Evolutionary conservation across 2,113 vertebrate species (phyloP).

Genomic region (Hemiscyllium ocellatum): DNA sequence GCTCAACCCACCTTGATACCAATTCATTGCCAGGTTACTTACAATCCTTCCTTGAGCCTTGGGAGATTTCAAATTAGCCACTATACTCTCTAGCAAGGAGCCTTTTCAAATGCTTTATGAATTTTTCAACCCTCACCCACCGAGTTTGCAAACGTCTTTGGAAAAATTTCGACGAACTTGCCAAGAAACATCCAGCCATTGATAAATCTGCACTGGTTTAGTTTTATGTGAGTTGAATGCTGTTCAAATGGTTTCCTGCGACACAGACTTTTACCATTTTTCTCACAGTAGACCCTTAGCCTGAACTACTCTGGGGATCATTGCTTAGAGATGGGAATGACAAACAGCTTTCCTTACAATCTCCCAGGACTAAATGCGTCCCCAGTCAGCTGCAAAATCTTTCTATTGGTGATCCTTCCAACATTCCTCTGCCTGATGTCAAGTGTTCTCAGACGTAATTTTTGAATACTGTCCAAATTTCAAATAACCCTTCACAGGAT

Average conservation of each 20-base stretch:
- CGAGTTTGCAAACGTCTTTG: not conserved
- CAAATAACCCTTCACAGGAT: not conserved
- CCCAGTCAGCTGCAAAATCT: not conserved
- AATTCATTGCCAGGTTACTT: slow-evolving; percentile 8
- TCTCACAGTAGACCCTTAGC: not conserved
- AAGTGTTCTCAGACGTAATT: not conserved
- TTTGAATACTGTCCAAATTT: not conserved
- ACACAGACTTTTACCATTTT: not conserved
- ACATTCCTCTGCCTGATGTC: not conserved
- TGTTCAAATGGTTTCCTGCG: not conserved
- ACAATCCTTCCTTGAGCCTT: not conserved
- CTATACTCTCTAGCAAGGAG: not conserved
- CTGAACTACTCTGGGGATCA: not conserved
- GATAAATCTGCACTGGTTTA: not conserved
- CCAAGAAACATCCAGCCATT: not conserved
- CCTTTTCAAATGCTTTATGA: not conserved
- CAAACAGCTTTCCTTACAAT: not conserved
- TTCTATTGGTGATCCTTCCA: not conserved
- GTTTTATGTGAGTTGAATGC: not conserved
- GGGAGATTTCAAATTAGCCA: not conserved
- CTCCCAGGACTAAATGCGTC: not conserved
- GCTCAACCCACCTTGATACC: not conserved
- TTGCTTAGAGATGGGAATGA: not conserved
- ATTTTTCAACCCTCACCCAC: not conserved
- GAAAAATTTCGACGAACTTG: not conserved